Percentiles rank a stretch among this genome's conserved stretches.
Evolutionary conservation across 2,797 vertebrate genomes (phyloP).

Genomic region (Schizopygopsis malacanthus): DNA sequence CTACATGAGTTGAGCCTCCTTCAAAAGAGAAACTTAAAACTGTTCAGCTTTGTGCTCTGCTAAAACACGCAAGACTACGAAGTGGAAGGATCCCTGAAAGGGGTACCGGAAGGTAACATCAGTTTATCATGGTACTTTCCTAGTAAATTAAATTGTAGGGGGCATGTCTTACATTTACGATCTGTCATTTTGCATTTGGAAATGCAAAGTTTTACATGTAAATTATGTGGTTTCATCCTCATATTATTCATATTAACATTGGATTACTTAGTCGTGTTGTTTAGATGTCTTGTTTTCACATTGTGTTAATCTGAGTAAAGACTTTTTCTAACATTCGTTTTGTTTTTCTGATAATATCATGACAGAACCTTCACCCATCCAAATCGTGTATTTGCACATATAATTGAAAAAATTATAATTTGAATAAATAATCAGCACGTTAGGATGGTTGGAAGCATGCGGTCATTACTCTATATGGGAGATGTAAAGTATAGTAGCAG

Average conservation of each 20-base stretch:
- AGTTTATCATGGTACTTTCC: constrained; percentile 16
- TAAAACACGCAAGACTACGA: background rate
- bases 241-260: background rate
- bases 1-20: constrained; percentile 57
- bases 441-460: background rate
- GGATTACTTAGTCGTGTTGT: background rate
- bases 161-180: background rate
- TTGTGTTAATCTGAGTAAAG: background rate
- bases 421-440: background rate
- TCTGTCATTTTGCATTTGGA: background rate
- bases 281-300: background rate
- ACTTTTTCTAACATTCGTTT: background rate
- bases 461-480: background rate
- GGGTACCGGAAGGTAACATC: constrained; percentile 30
- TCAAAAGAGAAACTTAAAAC: background rate
- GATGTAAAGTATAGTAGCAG: background rate
- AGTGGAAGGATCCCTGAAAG: constrained; percentile 18
- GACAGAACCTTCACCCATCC: background rate
- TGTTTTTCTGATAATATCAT: background rate
- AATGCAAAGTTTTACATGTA: background rate
- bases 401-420: too few relatives aligned
- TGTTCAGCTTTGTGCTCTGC: background rate
- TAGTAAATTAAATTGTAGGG: background rate
- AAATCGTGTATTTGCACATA: background rate
- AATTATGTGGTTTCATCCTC: background rate